Conservation (phyloP, 1,140 invertebrate genomes). For the Drosophila trapezifrons region DNA sequence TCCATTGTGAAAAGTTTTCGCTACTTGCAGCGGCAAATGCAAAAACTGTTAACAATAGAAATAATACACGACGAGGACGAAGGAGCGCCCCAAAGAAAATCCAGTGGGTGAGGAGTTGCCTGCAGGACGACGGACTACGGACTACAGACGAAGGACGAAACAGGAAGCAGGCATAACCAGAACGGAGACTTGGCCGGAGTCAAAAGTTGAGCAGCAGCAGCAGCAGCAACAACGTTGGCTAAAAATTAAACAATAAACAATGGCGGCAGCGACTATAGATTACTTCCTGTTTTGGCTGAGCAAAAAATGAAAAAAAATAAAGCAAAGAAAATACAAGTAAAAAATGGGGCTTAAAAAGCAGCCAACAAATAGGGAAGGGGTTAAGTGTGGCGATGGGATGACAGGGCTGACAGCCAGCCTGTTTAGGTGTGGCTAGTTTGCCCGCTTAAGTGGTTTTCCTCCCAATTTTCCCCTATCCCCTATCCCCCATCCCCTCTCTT, state of each 20-base stretch:
- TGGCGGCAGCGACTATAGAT: conserved; percentile 79
- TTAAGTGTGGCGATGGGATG: conserved; percentile 8
- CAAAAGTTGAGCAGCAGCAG: conserved; percentile 45
- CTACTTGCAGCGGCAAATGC: conserved; percentile 77
- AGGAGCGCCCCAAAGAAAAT: conserved; percentile 19
- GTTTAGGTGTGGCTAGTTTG: conserved; percentile 72
- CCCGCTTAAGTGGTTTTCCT: conserved; percentile 72
- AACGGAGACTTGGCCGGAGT: conserved; percentile 48
- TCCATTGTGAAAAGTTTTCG: conserved; percentile 78
- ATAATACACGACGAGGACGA: conserved; percentile 51
- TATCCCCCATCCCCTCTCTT: neutral
- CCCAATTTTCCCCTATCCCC: conserved; percentile 15
- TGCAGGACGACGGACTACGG: neutral
- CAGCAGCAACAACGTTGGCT: conserved; percentile 65
- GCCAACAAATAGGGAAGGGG: neutral
- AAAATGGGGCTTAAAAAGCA: neutral
- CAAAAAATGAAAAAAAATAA: conserved; percentile 2
- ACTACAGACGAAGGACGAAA: conserved; percentile 9
- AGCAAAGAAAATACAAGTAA: conserved; percentile 14
- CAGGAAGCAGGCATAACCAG: conserved; percentile 41
- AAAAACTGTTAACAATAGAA: conserved; percentile 83
- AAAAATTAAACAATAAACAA: conserved; percentile 83
- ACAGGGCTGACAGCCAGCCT: conserved; percentile 33
- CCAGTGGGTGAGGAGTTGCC: conserved; percentile 1
- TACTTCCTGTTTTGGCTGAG: conserved; percentile 79